phyloP scores from a whole-genome alignment of 2,888 invertebrate genomes.

The Dynastes tityus region DNA sequence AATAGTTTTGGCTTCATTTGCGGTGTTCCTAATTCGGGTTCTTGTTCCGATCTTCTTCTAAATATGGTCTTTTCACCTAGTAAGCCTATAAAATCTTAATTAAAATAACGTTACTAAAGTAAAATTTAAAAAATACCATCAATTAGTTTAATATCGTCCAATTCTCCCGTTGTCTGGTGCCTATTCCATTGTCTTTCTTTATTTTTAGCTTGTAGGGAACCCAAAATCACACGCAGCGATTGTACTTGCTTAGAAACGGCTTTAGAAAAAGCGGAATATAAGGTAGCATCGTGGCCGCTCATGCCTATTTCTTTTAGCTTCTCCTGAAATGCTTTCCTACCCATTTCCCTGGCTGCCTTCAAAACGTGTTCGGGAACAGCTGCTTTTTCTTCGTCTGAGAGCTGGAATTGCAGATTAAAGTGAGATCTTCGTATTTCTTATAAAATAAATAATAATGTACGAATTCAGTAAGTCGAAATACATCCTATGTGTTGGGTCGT shows the following conservation, averaged over 20 bases:
- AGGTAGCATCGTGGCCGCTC: conserved; percentile 92
- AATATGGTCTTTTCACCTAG: conserved; percentile 95
- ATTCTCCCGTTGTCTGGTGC: conserved; percentile 95
- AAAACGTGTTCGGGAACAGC: conserved; percentile 92
- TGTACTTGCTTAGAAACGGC: conserved; percentile 89
- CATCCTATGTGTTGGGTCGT: no score
- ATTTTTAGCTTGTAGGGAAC: conserved; percentile 91
- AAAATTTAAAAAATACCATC: conserved; percentile 77
- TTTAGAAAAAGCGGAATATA: conserved; percentile 87
- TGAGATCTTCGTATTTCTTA: conserved; percentile 53
- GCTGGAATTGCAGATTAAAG: conserved; percentile 66
- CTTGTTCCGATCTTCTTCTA: conserved; percentile 86
- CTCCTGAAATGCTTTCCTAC: conserved; percentile 89
- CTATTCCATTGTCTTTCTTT: conserved; percentile 95
- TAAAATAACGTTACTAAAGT: background rate
- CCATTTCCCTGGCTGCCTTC: conserved; percentile 94
- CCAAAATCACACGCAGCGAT: conserved; percentile 88
- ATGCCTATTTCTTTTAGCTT: conserved; percentile 92
- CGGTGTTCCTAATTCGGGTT: conserved; percentile 90
- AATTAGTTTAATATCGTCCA: conserved; percentile 95
- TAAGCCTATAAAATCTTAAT: conserved; percentile 73
- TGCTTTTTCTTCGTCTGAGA: conserved; percentile 91
- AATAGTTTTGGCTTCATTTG: conserved; percentile 92
- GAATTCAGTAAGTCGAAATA: no score
- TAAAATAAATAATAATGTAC: no score